Evolutionary conservation across 1,140 invertebrate species (phyloP), one percentile per base, ranked within the genome.

Genomic region (Anoplolepis gracilipes): DNA sequence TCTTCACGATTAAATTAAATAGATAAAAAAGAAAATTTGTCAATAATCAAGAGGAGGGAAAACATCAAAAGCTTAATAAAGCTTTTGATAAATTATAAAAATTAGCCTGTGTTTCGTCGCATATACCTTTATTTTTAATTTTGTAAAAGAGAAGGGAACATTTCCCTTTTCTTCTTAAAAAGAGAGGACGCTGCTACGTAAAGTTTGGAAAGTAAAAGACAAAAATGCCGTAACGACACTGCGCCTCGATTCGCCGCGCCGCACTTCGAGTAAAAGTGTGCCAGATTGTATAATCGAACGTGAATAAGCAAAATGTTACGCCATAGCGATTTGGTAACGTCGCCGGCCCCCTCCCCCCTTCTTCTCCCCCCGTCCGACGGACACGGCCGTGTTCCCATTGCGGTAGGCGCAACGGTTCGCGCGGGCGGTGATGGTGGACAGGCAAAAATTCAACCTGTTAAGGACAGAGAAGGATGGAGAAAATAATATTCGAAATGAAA

Each of bases 271-370:
- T 95, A 95, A 95, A 95, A 95, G 94, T 95, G 93, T 95, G 94
- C 92, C 94, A 94, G 94, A 95, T 95, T 95, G 94, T 94, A 95
- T 95, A 95, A 95, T 95, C 94, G 94, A 95, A 94, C 94, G 93
- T 94, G 94, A 95, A 95, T 95, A 95, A 94, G 94, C 94, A 94
- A 95, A 95, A 94, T 92, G 94, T 95, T 95, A 94, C 94, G 94
- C 94, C 94, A 95, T 92, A 92, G 87, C 92, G 92, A 95, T 95
- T 95, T 95, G 94, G 94, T 94, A 95, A 95, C 93, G 92, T 92
- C 67, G 87, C 72, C 82, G 65, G 84, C 78, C 46, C 13, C 53
- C 46, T 49, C 16, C 16, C 39, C 78, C 49, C 33, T 70, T 57
- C 65, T 19, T 57, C 65, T 16, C 42, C 79, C 86, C 90, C 82